Base-by-base conservation (phyloP, 2,797 vertebrate genomes). In the Danionella dracula region DNA sequence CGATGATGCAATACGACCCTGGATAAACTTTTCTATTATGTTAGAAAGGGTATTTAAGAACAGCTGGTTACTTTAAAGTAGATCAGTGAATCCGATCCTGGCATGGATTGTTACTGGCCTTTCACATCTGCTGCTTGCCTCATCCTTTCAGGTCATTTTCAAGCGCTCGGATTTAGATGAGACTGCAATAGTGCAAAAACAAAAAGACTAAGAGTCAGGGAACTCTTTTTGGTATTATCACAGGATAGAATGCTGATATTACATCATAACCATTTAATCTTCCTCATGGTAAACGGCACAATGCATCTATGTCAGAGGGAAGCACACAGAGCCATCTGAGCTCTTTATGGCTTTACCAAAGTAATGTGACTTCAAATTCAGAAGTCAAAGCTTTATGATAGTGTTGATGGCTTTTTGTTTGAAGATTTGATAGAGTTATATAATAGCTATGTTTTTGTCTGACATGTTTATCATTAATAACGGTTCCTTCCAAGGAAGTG, bases 161-260 rank as follows among this genome's bases (percentile, higher is more conserved):
- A 69, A 42, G 53, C 66, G 45, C 31, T 20, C 29, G 35, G 66
- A 69, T 60, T 66, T 57, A 40, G 11, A 42, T 40, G 34, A 44
- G 58, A n/a, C 34, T 59, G 45, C 9, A 2, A 9, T 13, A 9
- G 16, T 58, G 40, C 27, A 31, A 44, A 41, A 23, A 40, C 48
- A 45, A 48, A 49, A 61, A 61, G 58, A 17, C 58, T 46, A 45
- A 59, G 42, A 37, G 31, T 35, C 23, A 8, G 31, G 31, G 0
- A n/a, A 23, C 19, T 42, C 15, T 49, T 17, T 44, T 44, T 31
- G 4, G 31, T 55, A 27, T 65, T 53, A 54, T 55, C 15, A 1
- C 40, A 38, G 62, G 50, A 46, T 65, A 29, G 29, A 57, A 66
- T 40, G 53, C 49, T 65, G 38, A 34, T 55, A n/a, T 57, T 66